Conservation (phyloP, 2,888 invertebrate species). For the Archips crataeganus region DNA sequence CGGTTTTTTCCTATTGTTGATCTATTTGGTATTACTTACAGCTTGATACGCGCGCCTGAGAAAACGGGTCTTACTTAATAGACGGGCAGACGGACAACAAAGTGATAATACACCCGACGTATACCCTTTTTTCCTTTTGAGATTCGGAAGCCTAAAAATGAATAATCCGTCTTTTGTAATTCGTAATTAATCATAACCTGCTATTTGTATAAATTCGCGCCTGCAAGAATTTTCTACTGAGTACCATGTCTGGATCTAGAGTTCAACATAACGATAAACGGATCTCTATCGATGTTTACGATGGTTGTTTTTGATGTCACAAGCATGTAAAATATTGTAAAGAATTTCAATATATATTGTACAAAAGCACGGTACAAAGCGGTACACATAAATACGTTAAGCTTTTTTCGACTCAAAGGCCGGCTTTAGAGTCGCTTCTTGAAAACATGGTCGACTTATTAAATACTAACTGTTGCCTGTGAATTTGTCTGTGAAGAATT, state of each 20-base stretch:
- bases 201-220: neutral
- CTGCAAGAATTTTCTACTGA: neutral
- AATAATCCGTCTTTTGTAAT: too few species aligned
- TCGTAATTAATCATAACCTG: neutral
- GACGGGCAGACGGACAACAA: too few species aligned
- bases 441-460: neutral
- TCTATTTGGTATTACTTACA: too few species aligned
- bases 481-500: too few species aligned
- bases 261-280: neutral
- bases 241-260: neutral
- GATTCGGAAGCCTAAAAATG: too few species aligned
- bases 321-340: neutral
- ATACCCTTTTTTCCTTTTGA: too few species aligned
- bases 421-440: neutral
- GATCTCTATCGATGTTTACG: neutral
- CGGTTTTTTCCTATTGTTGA: too few species aligned
- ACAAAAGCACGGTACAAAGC: neutral
- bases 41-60: too few species aligned
- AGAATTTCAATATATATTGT: neutral
- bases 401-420: too few species aligned
- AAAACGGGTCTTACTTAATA: too few species aligned
- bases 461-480: neutral
- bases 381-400: constrained; percentile 2
- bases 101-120: too few species aligned
- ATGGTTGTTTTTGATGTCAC: neutral